phyloP scores from a whole-genome alignment of 2,113 vertebrate genomes.

The Montifringilla adamsi region DNA sequence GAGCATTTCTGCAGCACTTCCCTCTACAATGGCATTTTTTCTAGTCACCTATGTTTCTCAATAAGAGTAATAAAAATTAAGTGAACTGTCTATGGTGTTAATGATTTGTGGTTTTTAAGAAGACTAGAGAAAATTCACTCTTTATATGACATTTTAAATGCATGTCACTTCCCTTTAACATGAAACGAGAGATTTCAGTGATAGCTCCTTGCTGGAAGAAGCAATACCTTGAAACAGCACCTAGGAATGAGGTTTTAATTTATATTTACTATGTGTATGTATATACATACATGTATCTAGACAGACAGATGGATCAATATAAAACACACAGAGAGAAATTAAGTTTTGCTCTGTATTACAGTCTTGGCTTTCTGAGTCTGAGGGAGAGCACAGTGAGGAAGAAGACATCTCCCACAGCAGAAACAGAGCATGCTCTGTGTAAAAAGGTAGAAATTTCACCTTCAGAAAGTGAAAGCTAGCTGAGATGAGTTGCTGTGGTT shows the following conservation, averaged over 20 bases:
- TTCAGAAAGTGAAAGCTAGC: neutral
- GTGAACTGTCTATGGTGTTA: neutral
- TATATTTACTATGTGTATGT: neutral
- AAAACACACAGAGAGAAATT: rapidly evolving
- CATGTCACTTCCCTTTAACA: neutral
- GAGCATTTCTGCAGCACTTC: neutral
- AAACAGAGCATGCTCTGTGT: neutral
- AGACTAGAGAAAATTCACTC: neutral
- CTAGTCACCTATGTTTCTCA: neutral
- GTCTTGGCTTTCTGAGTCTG: neutral
- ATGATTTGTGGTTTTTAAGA: neutral
- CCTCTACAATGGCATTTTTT: neutral
- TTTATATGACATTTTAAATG: neutral
- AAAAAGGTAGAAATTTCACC: neutral
- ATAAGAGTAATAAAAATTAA: neutral
- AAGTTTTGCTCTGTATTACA: neutral
- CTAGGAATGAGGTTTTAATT: neutral
- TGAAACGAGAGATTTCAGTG: neutral
- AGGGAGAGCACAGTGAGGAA: neutral
- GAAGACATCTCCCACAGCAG: neutral
- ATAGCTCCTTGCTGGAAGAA: neutral
- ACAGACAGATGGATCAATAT: neutral
- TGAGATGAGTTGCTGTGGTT: neutral
- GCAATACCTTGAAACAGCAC: neutral
- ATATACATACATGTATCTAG: neutral